Evolutionary conservation across 2,113 vertebrate genomes (phyloP), one percentile per base, ranked within the genome.

Genomic region (Callocephalon fimbriatum): DNA sequence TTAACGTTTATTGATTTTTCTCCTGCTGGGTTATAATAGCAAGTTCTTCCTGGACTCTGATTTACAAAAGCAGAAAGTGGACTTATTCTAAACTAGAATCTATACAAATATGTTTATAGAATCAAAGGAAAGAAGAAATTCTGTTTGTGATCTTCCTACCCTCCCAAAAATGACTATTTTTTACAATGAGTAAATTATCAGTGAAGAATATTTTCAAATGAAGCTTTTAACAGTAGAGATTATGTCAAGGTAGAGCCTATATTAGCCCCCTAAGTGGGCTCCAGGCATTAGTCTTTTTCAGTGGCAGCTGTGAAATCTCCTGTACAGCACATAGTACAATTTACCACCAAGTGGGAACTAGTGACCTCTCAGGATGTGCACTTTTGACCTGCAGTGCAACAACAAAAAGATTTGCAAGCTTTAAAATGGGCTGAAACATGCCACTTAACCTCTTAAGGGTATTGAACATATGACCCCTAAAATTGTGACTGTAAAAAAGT

Each of bases 1-100:
- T 95, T 70, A 96, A 89, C 26, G 4, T 40, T 58, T 93, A 97
- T 93, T 91, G 91, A 96, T 91, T 91, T 89, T 85, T 86, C n/a
- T 86, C 21, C 45, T 51, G 13, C 88, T 94, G 38, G 18, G 56
- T 86, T 95, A 50, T 87, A 88, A 89, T 61, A 80, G 72, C 75
- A 84, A 88, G 94, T 72, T 97, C 48, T 95, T 72, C 63, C 51
- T 82, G 70, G 37, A 58, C 21, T 90, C 59, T 94, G 71, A 75
- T 95, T 93, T 96, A 87, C 38, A 79, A 79, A 96, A 93, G 53
- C 61, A 86, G 78, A 88, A 84, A 29, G 20, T 58, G 7, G 29
- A 65, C 53, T 93, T 91, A 19, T 68, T 93, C 47, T 78, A 58
- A 82, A 42, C 50, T 42, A 70, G 32, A 65, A 93, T 88, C 38